These are phyloP conservation scores for Archegozetes longisetosus DNA, from an alignment of 1,140 invertebrate genomes.

Conservation along the genomic window DNA sequence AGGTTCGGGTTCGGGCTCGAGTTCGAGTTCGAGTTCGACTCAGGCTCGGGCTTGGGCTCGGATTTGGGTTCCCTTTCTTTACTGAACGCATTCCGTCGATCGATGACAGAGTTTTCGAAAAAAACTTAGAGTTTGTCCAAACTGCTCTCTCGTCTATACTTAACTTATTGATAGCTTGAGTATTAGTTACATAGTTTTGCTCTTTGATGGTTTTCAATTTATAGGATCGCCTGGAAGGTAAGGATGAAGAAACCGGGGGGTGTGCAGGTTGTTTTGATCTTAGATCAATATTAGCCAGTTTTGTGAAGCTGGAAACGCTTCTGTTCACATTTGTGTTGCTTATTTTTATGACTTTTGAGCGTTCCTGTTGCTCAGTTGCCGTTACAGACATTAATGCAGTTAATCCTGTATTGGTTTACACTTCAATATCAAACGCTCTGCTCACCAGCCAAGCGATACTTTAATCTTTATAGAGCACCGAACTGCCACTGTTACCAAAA, in stretches of 20 bases:
- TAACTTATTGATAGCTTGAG: not conserved
- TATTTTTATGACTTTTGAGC: not conserved
- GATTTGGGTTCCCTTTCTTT: too few relatives aligned
- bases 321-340: not conserved
- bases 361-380: not conserved
- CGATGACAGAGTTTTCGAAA: not conserved
- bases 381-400: not conserved
- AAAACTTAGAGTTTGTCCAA: not conserved
- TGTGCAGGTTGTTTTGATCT: not conserved
- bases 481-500: too few relatives aligned
- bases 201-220: not conserved
- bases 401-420: not conserved
- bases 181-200: not conserved
- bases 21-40: too few relatives aligned
- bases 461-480: too few relatives aligned
- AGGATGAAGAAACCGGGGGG: too few relatives aligned
- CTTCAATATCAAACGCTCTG: too few relatives aligned
- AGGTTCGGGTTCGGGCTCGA: too few relatives aligned
- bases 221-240: not conserved
- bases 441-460: too few relatives aligned
- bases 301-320: not conserved
- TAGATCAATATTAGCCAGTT: not conserved
- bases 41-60: too few relatives aligned
- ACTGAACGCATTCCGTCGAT: not conserved
- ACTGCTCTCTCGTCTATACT: not conserved